Base-by-base conservation (phyloP, 2,797 vertebrate genomes). In the Phyllotis vaccarum region DNA sequence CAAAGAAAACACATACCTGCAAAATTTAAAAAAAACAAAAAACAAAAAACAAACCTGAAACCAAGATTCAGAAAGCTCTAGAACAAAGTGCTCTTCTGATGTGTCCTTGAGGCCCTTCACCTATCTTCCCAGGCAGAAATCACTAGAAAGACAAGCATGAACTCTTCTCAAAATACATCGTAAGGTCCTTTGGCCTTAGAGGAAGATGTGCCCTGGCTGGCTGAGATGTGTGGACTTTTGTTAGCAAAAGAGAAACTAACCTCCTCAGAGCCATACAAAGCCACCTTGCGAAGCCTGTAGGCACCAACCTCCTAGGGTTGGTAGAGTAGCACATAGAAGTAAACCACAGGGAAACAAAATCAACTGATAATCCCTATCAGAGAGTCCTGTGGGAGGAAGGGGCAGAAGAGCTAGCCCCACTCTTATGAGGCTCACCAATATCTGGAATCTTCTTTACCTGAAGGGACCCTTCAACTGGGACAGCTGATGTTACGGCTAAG, bases 11-110 rank as follows among this genome's bases (percentile, higher is more conserved):
- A 85, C 31, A 2, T 16, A 52, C 19, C 12, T 11, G 21, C 49
- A 86, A 54, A 52, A 86, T 37, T 66, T 70, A 54, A 52, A 86
- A 16, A 2, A 68, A 68, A 49, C n/a, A n/a, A 1, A 8, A 6
- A 43, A 21, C 58, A 56, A 27, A 46, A 3, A 3, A 27, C 27
- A 8, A 86, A 54, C 37, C 34, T 56, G 31, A 37, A 58, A 21
- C 46, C 16, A 88, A 90, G 66, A 85, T 43, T 86, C 60, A 91
- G 81, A 92, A 86, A 91, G 37, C 52, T 93, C 62, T 56, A 21
- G 52, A 60, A 76, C 56, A 74, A 64, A 62, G 13, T 0, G 37
- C 11, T 46, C 29, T 81, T 43, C 40, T 64, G 8, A 46, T 52
- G 16, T 54, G 54, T 88, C 79, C 66, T 43, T 81, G 29, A n/a